These are phyloP conservation scores for Tridacna crocea DNA, from an alignment of 2,888 invertebrate species.

Conservation along the genomic window DNA sequence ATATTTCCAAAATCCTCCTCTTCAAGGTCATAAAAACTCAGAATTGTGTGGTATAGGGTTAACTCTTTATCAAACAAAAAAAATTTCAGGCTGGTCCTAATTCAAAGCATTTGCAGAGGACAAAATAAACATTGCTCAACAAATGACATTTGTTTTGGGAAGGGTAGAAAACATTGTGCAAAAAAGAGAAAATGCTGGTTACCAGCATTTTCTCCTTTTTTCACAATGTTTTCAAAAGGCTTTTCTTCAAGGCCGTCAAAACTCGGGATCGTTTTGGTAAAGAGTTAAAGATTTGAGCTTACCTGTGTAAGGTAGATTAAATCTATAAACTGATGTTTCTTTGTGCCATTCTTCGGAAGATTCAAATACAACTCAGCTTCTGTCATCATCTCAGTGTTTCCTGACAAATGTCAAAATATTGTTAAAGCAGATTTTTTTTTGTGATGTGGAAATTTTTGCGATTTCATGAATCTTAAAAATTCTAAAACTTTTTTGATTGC, in stretches of 20 bases:
- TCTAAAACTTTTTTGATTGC: too few species aligned
- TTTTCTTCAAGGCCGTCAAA: neutral
- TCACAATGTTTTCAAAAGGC: neutral
- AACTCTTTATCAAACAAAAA: too few species aligned
- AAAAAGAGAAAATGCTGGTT: too few species aligned
- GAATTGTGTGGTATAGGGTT: too few species aligned
- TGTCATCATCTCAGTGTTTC: conserved; percentile 68
- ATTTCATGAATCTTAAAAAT: too few species aligned
- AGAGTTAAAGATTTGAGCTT: conserved; percentile 62
- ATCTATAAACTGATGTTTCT: conserved; percentile 86
- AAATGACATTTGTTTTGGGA: too few species aligned
- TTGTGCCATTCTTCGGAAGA: conserved; percentile 69
- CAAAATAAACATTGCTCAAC: too few species aligned
- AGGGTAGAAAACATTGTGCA: neutral
- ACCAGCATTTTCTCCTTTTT: neutral
- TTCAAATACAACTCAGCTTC: conserved; percentile 65
- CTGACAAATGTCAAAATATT: conserved; percentile 36
- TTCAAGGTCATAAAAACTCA: too few species aligned
- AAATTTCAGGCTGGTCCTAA: too few species aligned
- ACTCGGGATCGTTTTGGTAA: neutral
- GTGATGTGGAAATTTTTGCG: neutral
- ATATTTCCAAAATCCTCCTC: too few species aligned
- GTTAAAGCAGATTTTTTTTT: too few species aligned
- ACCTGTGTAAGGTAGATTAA: conserved; percentile 95
- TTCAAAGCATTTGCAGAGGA: too few species aligned